phyloP scores from a whole-genome alignment of 2,113 vertebrate genomes.

The Alethe castanea region DNA sequence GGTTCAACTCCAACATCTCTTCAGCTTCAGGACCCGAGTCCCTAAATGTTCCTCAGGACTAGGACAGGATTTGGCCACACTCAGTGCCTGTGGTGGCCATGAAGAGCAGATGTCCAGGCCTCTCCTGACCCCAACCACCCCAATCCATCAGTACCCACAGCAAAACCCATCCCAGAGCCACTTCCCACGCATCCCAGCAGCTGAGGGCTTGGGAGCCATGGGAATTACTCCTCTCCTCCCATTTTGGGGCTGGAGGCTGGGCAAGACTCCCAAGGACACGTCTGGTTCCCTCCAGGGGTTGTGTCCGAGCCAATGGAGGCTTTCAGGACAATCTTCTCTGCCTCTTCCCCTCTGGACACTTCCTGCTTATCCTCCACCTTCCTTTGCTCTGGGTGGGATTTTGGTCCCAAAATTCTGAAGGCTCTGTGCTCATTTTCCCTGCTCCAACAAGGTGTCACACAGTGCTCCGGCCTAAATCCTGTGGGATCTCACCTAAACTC shows the following conservation, averaged over 20 bases:
- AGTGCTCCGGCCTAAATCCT: fast-evolving
- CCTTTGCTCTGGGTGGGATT: neutral
- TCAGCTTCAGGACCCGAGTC: neutral
- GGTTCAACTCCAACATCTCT: neutral
- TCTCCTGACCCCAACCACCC: neutral
- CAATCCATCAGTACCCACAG: fast-evolving
- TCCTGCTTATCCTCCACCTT: neutral
- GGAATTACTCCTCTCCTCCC: neutral
- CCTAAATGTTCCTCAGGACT: neutral
- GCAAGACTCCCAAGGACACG: fast-evolving
- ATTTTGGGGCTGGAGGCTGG: neutral
- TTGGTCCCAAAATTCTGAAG: neutral
- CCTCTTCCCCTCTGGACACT: neutral
- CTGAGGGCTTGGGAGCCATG: neutral
- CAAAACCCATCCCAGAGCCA: neutral
- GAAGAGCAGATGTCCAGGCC: neutral
- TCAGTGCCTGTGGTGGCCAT: neutral
- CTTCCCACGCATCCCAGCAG: neutral
- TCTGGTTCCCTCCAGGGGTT: neutral
- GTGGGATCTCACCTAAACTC: neutral
- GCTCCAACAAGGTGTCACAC: neutral
- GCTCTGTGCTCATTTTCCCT: neutral
- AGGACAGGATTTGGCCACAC: neutral
- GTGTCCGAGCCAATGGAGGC: fast-evolving
- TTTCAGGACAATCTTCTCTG: neutral